Percentiles rank a stretch among this genome's conserved stretches.
These are phyloP conservation scores for Mya arenaria DNA, from an alignment of 1,140 invertebrate species.

Conservation along the genomic window DNA sequence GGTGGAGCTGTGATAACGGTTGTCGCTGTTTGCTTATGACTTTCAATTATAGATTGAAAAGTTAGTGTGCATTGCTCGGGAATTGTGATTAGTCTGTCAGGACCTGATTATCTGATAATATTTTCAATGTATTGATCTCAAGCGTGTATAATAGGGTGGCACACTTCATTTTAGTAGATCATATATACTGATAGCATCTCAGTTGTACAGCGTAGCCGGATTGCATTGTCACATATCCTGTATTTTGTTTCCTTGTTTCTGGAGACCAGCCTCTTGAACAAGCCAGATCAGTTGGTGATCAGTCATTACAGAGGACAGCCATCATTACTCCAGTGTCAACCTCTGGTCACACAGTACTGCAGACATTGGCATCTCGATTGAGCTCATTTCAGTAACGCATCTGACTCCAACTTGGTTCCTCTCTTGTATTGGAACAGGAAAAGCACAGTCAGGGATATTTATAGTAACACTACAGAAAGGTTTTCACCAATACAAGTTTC, in stretches of 20 bases:
- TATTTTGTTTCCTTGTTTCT: not conserved
- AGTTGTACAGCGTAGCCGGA: no score
- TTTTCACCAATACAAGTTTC: slow-evolving; percentile 21
- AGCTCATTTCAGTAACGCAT: no score
- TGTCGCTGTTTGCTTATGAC: not conserved
- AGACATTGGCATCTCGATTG: no score
- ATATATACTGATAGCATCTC: no score
- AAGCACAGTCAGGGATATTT: slow-evolving; percentile 38
- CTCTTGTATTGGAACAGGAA: no score
- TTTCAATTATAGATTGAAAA: slow-evolving; percentile 17
- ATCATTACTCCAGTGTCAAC: no score
- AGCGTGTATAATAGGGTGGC: slow-evolving; percentile 11
- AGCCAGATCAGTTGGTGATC: no score
- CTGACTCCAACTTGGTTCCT: no score
- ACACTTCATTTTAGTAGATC: slow-evolving; percentile 17
- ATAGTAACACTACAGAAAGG: slow-evolving; percentile 27
- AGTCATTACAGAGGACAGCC: no score
- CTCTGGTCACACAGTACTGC: no score
- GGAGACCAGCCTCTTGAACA: no score
- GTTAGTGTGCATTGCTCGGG: slow-evolving; percentile 18
- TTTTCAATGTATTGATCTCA: slow-evolving; percentile 50
- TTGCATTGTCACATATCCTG: no score
- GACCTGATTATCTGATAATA: slow-evolving; percentile 56
- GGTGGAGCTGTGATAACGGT: slow-evolving; percentile 13
- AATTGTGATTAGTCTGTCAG: slow-evolving; percentile 15